Percentiles rank a stretch among this genome's conserved stretches.
phyloP scores from a whole-genome alignment of 2,797 vertebrate species.

The Bradypodion pumilum region DNA sequence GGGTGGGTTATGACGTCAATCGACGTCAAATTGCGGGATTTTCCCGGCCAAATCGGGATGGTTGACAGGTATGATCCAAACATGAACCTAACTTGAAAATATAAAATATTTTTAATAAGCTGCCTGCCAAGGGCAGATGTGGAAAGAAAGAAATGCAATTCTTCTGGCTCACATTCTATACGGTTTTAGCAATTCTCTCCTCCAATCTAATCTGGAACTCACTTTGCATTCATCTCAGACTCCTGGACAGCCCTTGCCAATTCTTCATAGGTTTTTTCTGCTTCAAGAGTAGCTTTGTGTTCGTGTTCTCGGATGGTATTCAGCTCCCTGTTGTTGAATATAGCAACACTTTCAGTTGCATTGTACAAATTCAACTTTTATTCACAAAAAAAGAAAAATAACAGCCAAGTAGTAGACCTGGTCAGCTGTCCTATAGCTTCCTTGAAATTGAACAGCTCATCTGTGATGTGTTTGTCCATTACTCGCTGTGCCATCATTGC shows the following conservation, averaged over 20 bases:
- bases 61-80: too few relatives aligned
- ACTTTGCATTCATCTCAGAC: slow-evolving; percentile 81
- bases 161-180: neutral
- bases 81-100: neutral
- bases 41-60: too few relatives aligned
- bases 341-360: neutral
- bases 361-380: neutral
- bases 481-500: slow-evolving; percentile 82
- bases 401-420: slow-evolving; percentile 63
- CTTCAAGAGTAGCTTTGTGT: slow-evolving; percentile 76
- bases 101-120: neutral
- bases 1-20: too few relatives aligned
- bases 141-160: neutral
- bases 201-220: slow-evolving; percentile 56
- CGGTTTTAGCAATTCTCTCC: neutral
- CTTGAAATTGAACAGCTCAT: slow-evolving; percentile 84
- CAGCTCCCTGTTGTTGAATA: slow-evolving; percentile 79
- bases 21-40: too few relatives aligned
- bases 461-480: slow-evolving; percentile 82
- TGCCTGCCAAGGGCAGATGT: neutral
- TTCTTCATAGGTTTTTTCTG: slow-evolving; percentile 75
- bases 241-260: slow-evolving; percentile 77
- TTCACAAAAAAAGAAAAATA: neutral
- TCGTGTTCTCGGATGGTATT: slow-evolving; percentile 78
- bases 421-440: slow-evolving; percentile 79